A percentile compares a stretch with the other conserved stretches of the same genome.
Conservation (phyloP, 2,888 invertebrate species). For the Aelia acuminata region DNA sequence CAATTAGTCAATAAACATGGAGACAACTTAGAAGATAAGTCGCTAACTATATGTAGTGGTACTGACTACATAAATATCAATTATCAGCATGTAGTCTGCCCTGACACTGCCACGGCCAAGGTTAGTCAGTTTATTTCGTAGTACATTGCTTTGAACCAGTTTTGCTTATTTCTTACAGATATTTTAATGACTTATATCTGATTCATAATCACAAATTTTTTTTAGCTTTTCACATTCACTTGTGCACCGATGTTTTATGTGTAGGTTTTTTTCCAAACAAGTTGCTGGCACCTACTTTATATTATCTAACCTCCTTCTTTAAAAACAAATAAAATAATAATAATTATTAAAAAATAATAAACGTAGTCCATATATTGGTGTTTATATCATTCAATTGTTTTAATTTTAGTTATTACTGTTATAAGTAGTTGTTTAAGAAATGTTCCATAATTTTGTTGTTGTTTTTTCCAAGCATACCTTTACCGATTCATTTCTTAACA, state of each 20-base stretch:
- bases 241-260: conserved; percentile 35
- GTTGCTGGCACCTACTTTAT: conserved; percentile 37
- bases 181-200: conserved; percentile 52
- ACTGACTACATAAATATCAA: conserved; percentile 99
- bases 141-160: conserved; percentile 6
- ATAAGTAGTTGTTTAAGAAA: no score
- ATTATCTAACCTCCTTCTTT: not conserved
- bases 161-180: conserved; percentile 47
- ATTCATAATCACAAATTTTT: conserved; percentile 28
- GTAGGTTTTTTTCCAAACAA: conserved; percentile 7
- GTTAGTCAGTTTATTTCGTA: conserved; percentile 72
- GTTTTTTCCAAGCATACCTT: no score
- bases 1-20: conserved; percentile 87
- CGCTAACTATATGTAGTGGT: conserved; percentile 96
- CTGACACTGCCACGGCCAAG: conserved; percentile 93
- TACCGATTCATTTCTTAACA: no score
- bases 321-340: not conserved
- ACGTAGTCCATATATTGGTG: not conserved
- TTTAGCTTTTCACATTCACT: conserved; percentile 52
- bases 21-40: conserved; percentile 88
- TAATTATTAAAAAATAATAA: not conserved
- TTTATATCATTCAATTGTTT: no score
- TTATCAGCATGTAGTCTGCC: conserved; percentile 96
- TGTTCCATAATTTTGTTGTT: no score
- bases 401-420: no score